phyloP scores from a whole-genome alignment of 2,888 invertebrate species.

The Epinotia brunnichana region DNA sequence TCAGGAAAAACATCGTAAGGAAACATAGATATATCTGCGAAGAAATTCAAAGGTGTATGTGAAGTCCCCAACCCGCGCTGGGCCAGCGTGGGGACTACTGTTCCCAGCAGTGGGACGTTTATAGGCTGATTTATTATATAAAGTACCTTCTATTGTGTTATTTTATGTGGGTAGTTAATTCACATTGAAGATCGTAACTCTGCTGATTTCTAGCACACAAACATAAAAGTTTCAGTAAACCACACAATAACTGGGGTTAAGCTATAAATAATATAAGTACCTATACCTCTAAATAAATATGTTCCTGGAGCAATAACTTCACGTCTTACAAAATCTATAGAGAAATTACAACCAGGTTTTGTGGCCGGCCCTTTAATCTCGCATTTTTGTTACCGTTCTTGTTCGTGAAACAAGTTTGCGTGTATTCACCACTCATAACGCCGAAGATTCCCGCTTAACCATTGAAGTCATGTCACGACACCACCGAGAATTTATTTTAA shows the following conservation, averaged over 20 bases:
- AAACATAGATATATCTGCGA: no score
- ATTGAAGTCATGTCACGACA: constrained; percentile 3
- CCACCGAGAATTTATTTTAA: background rate
- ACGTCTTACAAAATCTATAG: background rate
- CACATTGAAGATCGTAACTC: background rate
- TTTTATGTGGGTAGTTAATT: background rate
- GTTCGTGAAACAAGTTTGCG: constrained; percentile 24
- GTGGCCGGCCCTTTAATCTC: constrained; percentile 9
- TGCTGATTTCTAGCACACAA: background rate
- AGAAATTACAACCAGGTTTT: constrained; percentile 8
- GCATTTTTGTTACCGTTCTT: constrained; percentile 6
- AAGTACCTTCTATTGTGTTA: background rate
- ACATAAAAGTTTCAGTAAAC: no score
- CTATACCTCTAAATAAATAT: background rate
- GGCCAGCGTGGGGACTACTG: no score
- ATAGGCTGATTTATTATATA: background rate
- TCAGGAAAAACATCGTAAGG: no score
- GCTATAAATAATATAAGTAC: background rate
- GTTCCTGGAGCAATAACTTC: background rate
- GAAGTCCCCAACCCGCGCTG: no score
- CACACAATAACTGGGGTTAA: background rate
- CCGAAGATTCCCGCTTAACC: background rate
- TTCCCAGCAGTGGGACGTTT: no score
- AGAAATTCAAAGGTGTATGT: no score
- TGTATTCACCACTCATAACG: background rate